These are phyloP conservation scores for Ambastaia sidthimunki DNA, from an alignment of 2,797 vertebrate genomes.

Conservation along the genomic window DNA sequence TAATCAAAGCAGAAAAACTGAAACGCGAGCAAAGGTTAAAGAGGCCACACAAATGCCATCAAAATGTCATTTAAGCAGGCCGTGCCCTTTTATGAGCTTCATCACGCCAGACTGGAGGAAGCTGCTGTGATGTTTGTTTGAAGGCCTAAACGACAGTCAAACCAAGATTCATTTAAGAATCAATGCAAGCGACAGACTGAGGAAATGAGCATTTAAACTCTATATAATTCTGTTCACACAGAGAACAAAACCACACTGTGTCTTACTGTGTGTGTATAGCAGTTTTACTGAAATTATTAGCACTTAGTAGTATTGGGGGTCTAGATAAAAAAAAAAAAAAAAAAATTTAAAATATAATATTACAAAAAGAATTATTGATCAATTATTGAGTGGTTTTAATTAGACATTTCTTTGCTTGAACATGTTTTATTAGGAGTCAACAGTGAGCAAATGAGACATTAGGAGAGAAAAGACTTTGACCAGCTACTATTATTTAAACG, in stretches of 20 bases:
- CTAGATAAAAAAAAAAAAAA: no score
- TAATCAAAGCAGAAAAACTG: conserved; percentile 49
- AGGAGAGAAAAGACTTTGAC: background rate
- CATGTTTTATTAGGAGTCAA: background rate
- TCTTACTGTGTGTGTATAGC: no score
- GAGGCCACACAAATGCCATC: conserved; percentile 50
- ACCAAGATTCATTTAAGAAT: conserved; percentile 7
- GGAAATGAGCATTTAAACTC: conserved; percentile 25
- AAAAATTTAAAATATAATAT: no score
- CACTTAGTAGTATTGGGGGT: no score
- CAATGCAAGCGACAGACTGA: background rate
- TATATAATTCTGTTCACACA: no score
- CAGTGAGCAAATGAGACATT: background rate
- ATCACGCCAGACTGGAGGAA: conserved; percentile 42
- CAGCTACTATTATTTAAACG: background rate
- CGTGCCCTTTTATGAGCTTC: conserved; percentile 45
- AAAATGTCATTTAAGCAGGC: conserved; percentile 54
- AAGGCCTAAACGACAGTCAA: conserved; percentile 25
- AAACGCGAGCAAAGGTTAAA: conserved; percentile 46
- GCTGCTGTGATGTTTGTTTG: conserved; percentile 35
- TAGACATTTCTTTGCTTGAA: background rate
- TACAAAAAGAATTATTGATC: no score
- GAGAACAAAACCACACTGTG: no score
- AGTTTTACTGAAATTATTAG: no score
- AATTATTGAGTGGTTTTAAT: no score